Base-by-base conservation (phyloP, 2,797 vertebrate genomes). In the Toxotes lorentzi region DNA sequence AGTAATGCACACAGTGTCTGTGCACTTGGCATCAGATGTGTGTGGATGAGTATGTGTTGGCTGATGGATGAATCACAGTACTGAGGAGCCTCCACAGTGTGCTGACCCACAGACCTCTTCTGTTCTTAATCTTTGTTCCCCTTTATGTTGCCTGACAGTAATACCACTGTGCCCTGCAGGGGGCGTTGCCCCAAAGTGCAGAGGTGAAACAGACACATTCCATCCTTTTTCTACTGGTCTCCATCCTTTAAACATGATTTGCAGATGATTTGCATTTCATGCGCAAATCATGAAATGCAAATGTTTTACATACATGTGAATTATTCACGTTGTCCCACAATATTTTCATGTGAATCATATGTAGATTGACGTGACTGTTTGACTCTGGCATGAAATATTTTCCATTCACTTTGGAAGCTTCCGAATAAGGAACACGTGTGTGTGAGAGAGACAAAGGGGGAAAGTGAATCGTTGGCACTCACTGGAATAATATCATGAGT, bases 291-390 rank as follows among this genome's bases (percentile, higher is more conserved):
- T n/a, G n/a, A n/a, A n/a, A n/a, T n/a, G n/a, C n/a, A n/a, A n/a
- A n/a, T n/a, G 65, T 34, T 67, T 74, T 50, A 51, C 50, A 59
- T 70, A 64, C 12, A n/a, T 21, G 5, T 76, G 65, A 73, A 85
- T 85, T 72, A 79, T 82, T 87, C 58, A 82, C 79, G 58, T 4
- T 0, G 4, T 41, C 51, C 38, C 23, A 27, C 51, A 34, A 54
- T 7, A 23, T 27, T 48, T 64, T 43, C 1, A n/a, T 45, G 45
- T 38, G 17, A 63, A 54, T 27, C 43, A 23, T 10, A 27, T 43
- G 27, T n/a, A 83, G 70, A 75, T 1, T 61, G 81, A 68, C 7
- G 9, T 51, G 78, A 62, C 34, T 24, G 48, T 66, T 79, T 70
- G 61, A 67, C 61, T 76, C 43, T 45, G 23, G 23, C n/a, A 17